Evolutionary conservation across 2,797 vertebrate species (phyloP).

Genomic region (Myioborus miniatus): DNA sequence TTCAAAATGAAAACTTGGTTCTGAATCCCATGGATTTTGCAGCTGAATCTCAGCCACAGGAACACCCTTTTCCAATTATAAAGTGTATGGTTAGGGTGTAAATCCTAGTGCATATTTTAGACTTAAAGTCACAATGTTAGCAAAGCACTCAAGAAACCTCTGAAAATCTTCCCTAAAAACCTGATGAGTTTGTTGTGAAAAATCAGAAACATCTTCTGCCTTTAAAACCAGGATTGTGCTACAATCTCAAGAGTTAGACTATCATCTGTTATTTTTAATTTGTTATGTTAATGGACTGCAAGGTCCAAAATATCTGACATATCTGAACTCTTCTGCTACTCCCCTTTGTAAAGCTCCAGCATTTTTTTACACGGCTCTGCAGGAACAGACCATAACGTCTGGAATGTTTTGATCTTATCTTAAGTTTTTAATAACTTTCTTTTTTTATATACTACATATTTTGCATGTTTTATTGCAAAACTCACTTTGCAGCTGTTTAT

Average conservation of each 20-base stretch:
- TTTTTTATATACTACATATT: constrained; percentile 55
- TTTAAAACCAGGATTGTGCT: background rate
- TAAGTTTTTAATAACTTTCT: constrained; percentile 57
- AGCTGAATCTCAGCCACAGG: constrained; percentile 57
- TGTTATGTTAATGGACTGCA: constrained; percentile 10
- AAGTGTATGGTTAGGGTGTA: constrained; percentile 39
- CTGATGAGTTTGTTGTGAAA: background rate
- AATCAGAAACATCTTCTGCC: background rate
- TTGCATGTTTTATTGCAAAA: constrained; percentile 60
- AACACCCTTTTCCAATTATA: constrained; percentile 58
- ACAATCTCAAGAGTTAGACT: background rate
- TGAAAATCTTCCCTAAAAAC: constrained; percentile 12
- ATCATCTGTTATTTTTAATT: constrained; percentile 40
- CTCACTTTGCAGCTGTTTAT: constrained; percentile 46
- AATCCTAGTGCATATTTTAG: constrained; percentile 53
- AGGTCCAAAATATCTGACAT: constrained; percentile 47
- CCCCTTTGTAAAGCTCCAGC: constrained; percentile 20
- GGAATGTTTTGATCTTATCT: constrained; percentile 69
- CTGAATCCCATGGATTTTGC: constrained; percentile 60
- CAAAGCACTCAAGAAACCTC: constrained; percentile 43
- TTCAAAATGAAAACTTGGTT: constrained; percentile 65
- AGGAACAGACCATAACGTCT: constrained; percentile 30
- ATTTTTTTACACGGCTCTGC: constrained; percentile 49
- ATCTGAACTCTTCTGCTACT: constrained; percentile 39
- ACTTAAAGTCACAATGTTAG: constrained; percentile 37